Base-by-base conservation (phyloP, 2,888 invertebrate species). In the Leptinotarsa peninsularis region DNA sequence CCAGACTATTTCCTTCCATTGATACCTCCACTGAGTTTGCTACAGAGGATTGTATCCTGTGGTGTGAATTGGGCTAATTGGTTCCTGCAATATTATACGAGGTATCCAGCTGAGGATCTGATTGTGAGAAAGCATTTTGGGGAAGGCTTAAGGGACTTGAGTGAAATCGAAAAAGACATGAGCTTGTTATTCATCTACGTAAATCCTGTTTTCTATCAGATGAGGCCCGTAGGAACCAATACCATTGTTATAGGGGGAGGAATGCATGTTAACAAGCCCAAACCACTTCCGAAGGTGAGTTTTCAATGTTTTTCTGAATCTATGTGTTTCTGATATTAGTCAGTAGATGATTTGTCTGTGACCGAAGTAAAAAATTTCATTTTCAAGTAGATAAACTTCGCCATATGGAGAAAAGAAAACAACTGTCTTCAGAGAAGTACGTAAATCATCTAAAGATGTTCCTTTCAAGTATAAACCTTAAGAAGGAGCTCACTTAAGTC, bases 1-100 rank as follows among this genome's bases (percentile, higher is more conserved):
- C 85, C 87, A 14, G 83, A 85, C 68, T 69, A 82, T 5, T 77
- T 82, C 18, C 70, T 82, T 7, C 78, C 81, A 3, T 74, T 72
- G 14, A 49, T 50, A 15, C 78, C 80, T 15, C 76, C 77, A 49
- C 81, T 90, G 72, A 89, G 85, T 27, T 83, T 88, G 56, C 88
- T 88, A 23, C 85, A 88, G 73, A 76, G 84, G 21, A 21, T 83
- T 10, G 18, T 71, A 13, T 74, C 67, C 58, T 27, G 63, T 15
- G 4, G 56, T 5, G 23, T 71, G 63, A 73, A 60, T 10, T 71
- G 67, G 71, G n/a, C 49, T 17, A 58, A 70, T 14, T 54, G 72
- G 66, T 81, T 23, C 83, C 82, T 71, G 15, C 67, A 68, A 17
- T 67, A 74, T 49, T 66, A 69, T 43, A 18, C 49, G 52, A 14